Base-by-base conservation (phyloP, 2,888 invertebrate genomes). In the Octonoba sinensis region DNA sequence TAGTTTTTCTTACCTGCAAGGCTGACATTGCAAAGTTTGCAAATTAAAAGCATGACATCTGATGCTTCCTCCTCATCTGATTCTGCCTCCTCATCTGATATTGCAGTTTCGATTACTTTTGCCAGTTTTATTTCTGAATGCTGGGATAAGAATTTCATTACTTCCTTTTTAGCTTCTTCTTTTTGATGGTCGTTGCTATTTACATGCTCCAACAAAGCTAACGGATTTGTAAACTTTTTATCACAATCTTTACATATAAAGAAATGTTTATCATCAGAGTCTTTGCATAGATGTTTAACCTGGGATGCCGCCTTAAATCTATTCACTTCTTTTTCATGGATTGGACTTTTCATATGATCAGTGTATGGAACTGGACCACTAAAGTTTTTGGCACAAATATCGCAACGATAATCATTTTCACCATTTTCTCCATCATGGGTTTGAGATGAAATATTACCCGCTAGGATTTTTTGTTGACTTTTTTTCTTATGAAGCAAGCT, bases 221-320 rank as follows among this genome's bases (percentile, higher is more conserved):
- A 36, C 1, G 67, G 60, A 15, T 79, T 67, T 1, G 62, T 22
- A 67, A 79, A 79, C 3, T 20, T 13, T 22, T 67, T 72, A 22
- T 75, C 70, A 59, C 82, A 75, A 54, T 75, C 75, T 22, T 70
- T 82, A 54, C 75, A 75, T 2, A 70, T 27, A 54, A 69, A 59
- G 12, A 27, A 22, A 16, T 70, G 54, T n/a, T n/a, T 24, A 24
- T 56, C 18, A 1, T 20, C 3, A 18, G 67, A 65, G 12, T 46
- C n/a, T 8, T n/a, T 20, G n/a, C n/a, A n/a, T 13, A 64, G 47
- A 18, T 71, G 57, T 22, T 66, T 74, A 18, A 82, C 8, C 16
- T 82, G 60, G 20, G 51, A 57, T n/a, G 18, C 65, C 1, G 22
- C 47, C n/a, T 60, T 60, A 6, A 16, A 16, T n/a, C n/a, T 60